Conservation (phyloP, 2,113 vertebrate genomes). For the Calidris pygmaea region DNA sequence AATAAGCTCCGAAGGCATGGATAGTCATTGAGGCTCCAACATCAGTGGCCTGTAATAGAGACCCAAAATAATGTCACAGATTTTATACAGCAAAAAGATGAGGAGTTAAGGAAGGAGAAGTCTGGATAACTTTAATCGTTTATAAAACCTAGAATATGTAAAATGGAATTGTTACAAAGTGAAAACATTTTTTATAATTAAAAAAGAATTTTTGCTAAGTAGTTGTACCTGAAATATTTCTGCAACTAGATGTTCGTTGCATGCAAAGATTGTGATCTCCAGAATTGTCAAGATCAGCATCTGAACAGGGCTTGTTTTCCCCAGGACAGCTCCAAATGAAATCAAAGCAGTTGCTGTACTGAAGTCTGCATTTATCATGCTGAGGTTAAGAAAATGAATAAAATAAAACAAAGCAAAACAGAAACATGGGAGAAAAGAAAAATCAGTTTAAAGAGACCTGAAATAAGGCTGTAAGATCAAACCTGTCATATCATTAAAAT, state of each 20-base stretch:
- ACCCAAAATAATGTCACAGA: background rate
- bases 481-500: background rate
- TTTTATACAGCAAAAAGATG: background rate
- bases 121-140: background rate
- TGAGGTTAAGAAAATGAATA: slow-evolving; percentile 25
- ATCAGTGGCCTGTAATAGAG: slow-evolving; percentile 82
- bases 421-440: background rate
- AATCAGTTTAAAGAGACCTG: background rate
- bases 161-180: background rate
- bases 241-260: slow-evolving; percentile 86
- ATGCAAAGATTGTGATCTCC: slow-evolving; percentile 87
- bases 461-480: background rate
- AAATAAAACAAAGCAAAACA: background rate
- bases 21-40: slow-evolving; percentile 94
- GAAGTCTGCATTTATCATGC: slow-evolving; percentile 96
- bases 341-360: slow-evolving; percentile 93
- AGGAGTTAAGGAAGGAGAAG: background rate
- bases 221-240: slow-evolving; percentile 67
- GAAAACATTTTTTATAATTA: background rate
- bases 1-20: slow-evolving; percentile 94
- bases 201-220: background rate
- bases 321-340: slow-evolving; percentile 93
- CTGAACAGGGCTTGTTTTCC: slow-evolving; percentile 93
- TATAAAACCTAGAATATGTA: background rate
- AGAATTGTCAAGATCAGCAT: slow-evolving; percentile 91